Evolutionary conservation across 2,888 invertebrate genomes (phyloP).

Genomic region (Hybos culiciformis): DNA sequence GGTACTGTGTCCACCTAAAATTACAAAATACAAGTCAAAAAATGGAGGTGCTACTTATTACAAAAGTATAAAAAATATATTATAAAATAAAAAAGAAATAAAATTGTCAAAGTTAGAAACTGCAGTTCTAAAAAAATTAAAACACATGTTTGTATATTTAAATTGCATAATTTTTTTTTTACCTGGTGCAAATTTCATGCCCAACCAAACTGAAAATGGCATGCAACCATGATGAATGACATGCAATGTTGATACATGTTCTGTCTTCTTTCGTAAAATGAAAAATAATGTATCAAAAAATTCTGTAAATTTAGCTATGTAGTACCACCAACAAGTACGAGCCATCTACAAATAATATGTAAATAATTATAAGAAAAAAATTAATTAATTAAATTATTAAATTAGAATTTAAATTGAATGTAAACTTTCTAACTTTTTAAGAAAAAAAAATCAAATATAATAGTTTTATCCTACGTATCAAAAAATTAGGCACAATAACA

Average conservation of each 20-base stretch:
- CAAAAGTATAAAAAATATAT: conserved; percentile 3
- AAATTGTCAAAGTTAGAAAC: not conserved
- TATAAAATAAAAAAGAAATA: conserved; percentile 5
- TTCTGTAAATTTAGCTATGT: conserved; percentile 93
- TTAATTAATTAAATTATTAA: conserved; percentile 12
- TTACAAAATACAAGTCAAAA: conserved; percentile 8
- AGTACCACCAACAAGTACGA: conserved; percentile 91
- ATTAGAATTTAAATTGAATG: conserved; percentile 11
- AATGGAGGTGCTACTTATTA: too few relatives aligned
- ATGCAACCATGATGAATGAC: conserved; percentile 94
- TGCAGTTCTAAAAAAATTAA: conserved; percentile 22
- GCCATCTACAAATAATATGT: conserved; percentile 62
- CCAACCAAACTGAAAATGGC: conserved; percentile 94
- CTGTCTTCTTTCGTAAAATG: conserved; percentile 84
- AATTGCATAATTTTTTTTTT: conserved; percentile 17
- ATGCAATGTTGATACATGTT: conserved; percentile 86
- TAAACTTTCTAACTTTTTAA: conserved; percentile 3
- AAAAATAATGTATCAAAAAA: conserved; percentile 96
- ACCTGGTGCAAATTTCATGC: conserved; percentile 90
- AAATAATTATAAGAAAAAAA: conserved; percentile 18
- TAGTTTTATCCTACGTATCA: too few relatives aligned
- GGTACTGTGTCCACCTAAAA: conserved; percentile 85
- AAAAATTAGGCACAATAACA: not conserved
- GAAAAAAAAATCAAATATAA: too few relatives aligned
- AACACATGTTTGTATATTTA: conserved; percentile 3